Percentiles rank a stretch among this genome's conserved stretches.
These are phyloP conservation scores for Neria commutata DNA, from an alignment of 2,888 invertebrate species.

Conservation along the genomic window DNA sequence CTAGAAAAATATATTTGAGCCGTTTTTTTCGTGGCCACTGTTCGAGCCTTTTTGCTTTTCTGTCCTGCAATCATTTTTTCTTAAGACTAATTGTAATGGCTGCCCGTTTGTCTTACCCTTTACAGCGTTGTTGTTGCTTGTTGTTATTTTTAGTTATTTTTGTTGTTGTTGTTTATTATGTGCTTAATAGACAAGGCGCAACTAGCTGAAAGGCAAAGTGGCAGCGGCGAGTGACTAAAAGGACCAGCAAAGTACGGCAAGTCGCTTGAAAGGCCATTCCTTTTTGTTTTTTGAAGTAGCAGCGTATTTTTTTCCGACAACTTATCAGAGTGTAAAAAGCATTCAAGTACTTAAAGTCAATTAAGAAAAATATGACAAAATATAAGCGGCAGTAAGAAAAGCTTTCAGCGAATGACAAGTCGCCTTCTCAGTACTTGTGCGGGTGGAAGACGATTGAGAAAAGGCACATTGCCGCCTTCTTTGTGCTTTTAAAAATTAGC, in stretches of 20 bases:
- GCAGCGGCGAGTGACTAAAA: neutral
- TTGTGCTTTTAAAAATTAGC: too few relatives aligned
- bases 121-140: too few relatives aligned
- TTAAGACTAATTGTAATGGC: too few relatives aligned
- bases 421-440: too few relatives aligned
- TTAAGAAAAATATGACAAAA: constrained; percentile 30
- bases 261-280: neutral
- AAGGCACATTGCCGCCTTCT: too few relatives aligned
- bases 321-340: constrained; percentile 23
- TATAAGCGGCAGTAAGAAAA: neutral
- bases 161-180: constrained; percentile 7
- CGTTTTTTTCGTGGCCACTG: neutral
- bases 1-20: too few relatives aligned
- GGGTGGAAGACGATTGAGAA: too few relatives aligned
- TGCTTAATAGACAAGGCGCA: constrained; percentile 3
- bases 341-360: constrained; percentile 31
- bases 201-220: neutral
- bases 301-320: neutral
- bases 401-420: too few relatives aligned
- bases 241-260: neutral
- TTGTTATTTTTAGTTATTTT: neutral
- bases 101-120: too few relatives aligned
- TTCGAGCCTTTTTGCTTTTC: too few relatives aligned
- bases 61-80: too few relatives aligned
- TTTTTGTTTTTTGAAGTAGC: neutral